Percentiles rank a stretch among this genome's conserved stretches.
Conservation (phyloP, 2,888 invertebrate genomes). For the Morpho deidamia region DNA sequence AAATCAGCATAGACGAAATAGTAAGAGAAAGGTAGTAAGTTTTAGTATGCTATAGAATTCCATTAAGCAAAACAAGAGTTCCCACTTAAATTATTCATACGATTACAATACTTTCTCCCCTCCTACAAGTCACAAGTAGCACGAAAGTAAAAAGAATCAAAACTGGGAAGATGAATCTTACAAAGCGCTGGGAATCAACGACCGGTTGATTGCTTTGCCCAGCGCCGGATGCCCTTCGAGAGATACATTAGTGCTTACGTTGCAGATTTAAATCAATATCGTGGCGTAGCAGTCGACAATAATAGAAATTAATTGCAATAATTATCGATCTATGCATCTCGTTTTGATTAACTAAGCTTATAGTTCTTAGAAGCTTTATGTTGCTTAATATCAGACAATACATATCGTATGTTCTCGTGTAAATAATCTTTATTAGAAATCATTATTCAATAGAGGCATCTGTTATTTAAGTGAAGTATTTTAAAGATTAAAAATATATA, state of each 20-base stretch:
- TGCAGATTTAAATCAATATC: conserved; percentile 4
- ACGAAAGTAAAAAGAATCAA: conserved; percentile 13
- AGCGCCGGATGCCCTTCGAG: conserved; percentile 56
- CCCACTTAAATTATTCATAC: background rate
- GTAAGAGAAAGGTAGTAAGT: too few species aligned
- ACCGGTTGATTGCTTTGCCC: conserved; percentile 59
- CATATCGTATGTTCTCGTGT: too few species aligned
- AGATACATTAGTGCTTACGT: conserved; percentile 39
- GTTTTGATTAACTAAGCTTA: too few species aligned
- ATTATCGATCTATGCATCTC: too few species aligned
- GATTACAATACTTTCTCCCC: conserved; percentile 26
- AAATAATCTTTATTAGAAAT: too few species aligned
- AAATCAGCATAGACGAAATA: background rate
- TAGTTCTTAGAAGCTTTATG: too few species aligned
- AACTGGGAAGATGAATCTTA: conserved; percentile 25
- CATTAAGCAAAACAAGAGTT: background rate
- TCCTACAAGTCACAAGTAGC: background rate
- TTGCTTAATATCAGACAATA: too few species aligned
- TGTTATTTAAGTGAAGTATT: too few species aligned
- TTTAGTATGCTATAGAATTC: too few species aligned
- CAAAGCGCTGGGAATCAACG: conserved; percentile 50
- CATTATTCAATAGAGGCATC: too few species aligned
- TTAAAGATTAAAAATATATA: too few species aligned
- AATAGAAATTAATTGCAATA: too few species aligned
- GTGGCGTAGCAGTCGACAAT: background rate